phyloP scores from a whole-genome alignment of 2,113 vertebrate species.

The Colistium nudipinnis region DNA sequence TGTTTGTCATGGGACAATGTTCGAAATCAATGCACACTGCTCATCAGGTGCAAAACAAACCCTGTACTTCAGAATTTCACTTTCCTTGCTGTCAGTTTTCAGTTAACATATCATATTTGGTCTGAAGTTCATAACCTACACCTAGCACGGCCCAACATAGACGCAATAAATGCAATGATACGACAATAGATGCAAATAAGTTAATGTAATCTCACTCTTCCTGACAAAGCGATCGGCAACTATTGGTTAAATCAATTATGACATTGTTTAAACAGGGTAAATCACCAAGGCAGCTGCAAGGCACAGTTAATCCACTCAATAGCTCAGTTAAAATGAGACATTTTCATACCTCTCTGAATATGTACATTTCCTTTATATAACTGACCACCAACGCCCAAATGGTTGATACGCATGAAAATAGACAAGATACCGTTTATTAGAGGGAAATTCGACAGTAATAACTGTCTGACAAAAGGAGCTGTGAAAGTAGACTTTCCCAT shows the following conservation, averaged over 20 bases:
- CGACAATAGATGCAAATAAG: too few relatives aligned
- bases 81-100: too few relatives aligned
- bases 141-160: too few relatives aligned
- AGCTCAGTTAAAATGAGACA: too few relatives aligned
- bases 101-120: too few relatives aligned
- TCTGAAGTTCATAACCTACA: too few relatives aligned
- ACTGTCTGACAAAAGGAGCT: background rate
- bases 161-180: too few relatives aligned
- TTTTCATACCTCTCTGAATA: too few relatives aligned
- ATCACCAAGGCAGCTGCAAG: constrained; percentile 15
- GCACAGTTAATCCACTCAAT: constrained; percentile 16
- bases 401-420: constrained; percentile 4
- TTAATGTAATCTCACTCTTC: constrained; percentile 4
- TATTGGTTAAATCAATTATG: constrained; percentile 28
- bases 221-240: constrained; percentile 14
- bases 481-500: constrained; percentile 3
- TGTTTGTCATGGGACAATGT: background rate
- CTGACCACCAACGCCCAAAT: background rate
- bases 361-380: too few relatives aligned
- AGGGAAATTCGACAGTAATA: background rate
- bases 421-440: background rate
- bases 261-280: constrained; percentile 4
- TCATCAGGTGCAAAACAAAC: background rate
- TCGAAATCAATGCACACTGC: background rate
- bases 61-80: background rate